A percentile compares a stretch with the other conserved stretches of the same genome.
These are phyloP conservation scores for Ganaspis brasiliensis DNA, from an alignment of 2,888 invertebrate genomes.

Conservation along the genomic window DNA sequence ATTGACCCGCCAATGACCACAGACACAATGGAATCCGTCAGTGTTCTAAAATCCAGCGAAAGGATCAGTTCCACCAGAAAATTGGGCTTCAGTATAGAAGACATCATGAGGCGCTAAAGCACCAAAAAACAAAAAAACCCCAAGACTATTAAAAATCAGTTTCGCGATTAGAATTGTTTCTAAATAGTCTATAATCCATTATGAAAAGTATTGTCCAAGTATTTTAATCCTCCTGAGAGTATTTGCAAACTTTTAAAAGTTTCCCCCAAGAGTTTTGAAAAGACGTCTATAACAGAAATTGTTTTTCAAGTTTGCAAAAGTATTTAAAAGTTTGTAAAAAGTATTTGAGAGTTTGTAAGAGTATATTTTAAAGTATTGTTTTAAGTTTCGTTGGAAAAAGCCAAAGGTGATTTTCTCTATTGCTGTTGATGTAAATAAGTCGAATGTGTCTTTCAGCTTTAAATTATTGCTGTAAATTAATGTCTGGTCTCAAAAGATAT, in stretches of 20 bases:
- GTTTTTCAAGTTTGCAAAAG: neutral
- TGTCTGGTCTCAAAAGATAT: neutral
- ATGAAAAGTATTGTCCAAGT: too few species aligned
- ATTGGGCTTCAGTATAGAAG: conserved; percentile 92
- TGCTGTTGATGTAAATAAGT: neutral
- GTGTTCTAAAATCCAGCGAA: conserved; percentile 58
- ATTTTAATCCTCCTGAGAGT: too few species aligned
- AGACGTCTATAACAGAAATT: neutral
- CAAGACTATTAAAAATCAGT: conserved; percentile 7
- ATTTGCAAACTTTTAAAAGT: neutral
- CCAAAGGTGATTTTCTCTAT: neutral
- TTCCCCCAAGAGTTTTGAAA: neutral
- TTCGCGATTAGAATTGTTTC: neutral
- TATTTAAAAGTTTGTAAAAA: too few species aligned
- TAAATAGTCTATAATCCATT: neutral
- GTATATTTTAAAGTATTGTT: neutral
- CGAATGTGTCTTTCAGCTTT: neutral
- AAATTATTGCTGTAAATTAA: conserved; percentile 29
- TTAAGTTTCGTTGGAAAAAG: neutral
- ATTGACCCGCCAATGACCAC: conserved; percentile 64
- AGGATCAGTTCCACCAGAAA: conserved; percentile 78
- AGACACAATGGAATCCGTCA: conserved; percentile 62
- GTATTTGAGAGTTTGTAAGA: too few species aligned
- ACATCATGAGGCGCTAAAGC: conserved; percentile 92
- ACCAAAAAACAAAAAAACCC: neutral